Conservation (phyloP, 2,797 vertebrate genomes). For the Tapera naevia region DNA sequence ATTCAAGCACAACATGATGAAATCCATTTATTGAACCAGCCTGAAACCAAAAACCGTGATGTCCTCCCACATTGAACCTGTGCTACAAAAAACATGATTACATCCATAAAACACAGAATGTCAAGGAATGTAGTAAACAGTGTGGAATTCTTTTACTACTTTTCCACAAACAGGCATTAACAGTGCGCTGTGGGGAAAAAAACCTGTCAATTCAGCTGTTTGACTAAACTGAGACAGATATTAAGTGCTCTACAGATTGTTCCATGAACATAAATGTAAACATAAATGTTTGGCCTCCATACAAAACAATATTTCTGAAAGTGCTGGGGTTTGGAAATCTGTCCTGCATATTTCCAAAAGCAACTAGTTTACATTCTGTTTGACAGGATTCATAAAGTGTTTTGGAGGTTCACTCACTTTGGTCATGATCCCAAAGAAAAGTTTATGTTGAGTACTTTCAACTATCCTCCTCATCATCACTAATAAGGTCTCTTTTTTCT, state of each 20-base stretch:
- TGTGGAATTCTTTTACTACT: neutral
- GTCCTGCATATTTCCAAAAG: conserved; percentile 68
- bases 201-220: neutral
- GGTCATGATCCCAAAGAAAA: conserved; percentile 6
- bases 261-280: conserved; percentile 17
- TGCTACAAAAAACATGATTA: neutral
- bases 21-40: neutral
- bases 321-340: conserved; percentile 51
- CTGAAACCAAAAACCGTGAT: neutral
- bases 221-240: neutral
- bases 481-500: conserved; percentile 88
- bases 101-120: neutral
- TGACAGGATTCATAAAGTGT: neutral
- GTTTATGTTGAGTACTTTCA: conserved; percentile 42
- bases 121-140: neutral
- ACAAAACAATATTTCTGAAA: neutral
- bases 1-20: neutral
- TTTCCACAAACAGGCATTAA: neutral
- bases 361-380: conserved; percentile 14
- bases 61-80: neutral
- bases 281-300: conserved; percentile 39
- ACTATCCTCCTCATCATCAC: conserved; percentile 94
- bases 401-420: conserved; percentile 19
- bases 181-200: neutral
- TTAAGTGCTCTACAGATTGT: neutral